phyloP scores from a whole-genome alignment of 2,797 vertebrate genomes.

The Morus bassanus region DNA sequence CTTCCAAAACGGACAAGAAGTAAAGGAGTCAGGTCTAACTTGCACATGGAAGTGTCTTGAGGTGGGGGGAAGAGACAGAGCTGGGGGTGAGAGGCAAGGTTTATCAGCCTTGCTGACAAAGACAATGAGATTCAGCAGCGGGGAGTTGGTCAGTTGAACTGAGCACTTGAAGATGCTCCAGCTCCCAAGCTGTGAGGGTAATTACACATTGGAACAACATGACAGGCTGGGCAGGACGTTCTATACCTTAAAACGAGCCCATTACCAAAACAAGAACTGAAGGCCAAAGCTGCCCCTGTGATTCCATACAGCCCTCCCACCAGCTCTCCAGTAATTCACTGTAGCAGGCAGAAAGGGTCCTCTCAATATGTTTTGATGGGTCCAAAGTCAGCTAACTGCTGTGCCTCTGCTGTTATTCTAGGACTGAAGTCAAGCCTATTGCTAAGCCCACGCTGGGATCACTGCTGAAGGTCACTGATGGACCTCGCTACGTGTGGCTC shows the following conservation, averaged over 20 bases:
- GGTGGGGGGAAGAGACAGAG: not conserved
- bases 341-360: not conserved
- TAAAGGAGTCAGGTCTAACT: not conserved
- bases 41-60: not conserved
- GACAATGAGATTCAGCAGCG: not conserved
- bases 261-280: not conserved
- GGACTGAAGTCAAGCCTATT: not conserved
- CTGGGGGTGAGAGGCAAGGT: not conserved
- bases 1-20: not conserved
- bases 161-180: fast-evolving
- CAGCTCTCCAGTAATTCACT: not conserved
- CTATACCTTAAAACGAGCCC: not conserved
- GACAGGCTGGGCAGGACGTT: not conserved
- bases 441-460: not conserved
- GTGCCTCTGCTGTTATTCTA: not conserved
- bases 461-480: not conserved
- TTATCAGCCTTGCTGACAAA: not conserved
- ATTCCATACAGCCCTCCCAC: not conserved
- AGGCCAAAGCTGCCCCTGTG: not conserved
- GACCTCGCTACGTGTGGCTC: fast-evolving
- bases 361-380: not conserved
- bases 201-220: not conserved
- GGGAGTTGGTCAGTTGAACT: not conserved
- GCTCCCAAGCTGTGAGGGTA: not conserved
- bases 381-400: not conserved